Evolutionary conservation across 2,888 invertebrate genomes (phyloP).

Genomic region (Chirona hameri): DNA sequence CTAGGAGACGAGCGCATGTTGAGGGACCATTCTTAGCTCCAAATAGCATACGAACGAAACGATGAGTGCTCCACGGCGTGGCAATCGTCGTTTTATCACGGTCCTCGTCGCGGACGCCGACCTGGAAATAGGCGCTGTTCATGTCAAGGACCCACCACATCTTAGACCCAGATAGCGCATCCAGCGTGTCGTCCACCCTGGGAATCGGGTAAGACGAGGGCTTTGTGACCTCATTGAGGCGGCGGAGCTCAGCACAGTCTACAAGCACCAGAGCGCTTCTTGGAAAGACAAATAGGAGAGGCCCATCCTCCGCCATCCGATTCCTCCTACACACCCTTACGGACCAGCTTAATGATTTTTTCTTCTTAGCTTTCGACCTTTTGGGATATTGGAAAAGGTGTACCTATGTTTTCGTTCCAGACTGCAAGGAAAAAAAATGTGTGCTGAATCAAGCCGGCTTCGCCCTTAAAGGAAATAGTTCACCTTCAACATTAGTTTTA

Average conservation of each 20-base stretch:
- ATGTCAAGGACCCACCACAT: not conserved
- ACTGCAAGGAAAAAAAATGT: no score
- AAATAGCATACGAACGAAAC: not conserved
- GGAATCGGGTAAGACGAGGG: no score
- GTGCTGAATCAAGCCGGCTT: no score
- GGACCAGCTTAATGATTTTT: not conserved
- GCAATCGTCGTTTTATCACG: not conserved
- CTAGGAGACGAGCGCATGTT: not conserved
- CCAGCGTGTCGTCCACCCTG: not conserved
- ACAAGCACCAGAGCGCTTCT: no score
- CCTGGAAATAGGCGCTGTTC: not conserved
- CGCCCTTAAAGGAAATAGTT: no score
- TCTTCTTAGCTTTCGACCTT: no score
- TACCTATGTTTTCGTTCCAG: no score
- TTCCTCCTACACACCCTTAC: not conserved
- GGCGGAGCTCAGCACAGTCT: not conserved
- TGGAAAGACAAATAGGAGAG: not conserved
- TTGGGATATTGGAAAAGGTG: no score
- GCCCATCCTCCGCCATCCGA: not conserved
- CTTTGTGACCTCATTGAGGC: not conserved
- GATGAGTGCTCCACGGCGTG: not conserved
- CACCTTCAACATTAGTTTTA: no score
- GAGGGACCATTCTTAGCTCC: not conserved
- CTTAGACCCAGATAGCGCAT: not conserved
- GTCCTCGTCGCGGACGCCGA: not conserved